A percentile compares a stretch with the other conserved stretches of the same genome.
Evolutionary conservation across 2,888 invertebrate genomes (phyloP).

Genomic region (Quadriops clusia): DNA sequence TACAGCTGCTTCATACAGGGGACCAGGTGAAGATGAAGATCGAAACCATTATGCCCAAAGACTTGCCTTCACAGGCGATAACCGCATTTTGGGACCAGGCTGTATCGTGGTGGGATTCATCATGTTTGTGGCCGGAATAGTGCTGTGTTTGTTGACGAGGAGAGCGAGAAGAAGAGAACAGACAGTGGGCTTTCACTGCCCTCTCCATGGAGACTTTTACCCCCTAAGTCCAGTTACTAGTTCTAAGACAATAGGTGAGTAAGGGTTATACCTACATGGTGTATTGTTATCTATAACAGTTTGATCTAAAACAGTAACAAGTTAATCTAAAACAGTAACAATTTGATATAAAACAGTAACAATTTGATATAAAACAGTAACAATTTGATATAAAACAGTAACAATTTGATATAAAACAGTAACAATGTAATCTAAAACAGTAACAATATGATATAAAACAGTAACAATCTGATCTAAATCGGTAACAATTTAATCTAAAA

Average conservation of each 20-base stretch:
- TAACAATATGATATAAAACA: too few relatives aligned
- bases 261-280: neutral
- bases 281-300: too few relatives aligned
- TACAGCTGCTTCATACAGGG: constrained; percentile 61
- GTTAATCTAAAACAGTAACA: too few relatives aligned
- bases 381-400: too few relatives aligned
- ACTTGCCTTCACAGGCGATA: constrained; percentile 62
- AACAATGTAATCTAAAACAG: too few relatives aligned
- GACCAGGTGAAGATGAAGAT: constrained; percentile 59
- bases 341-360: too few relatives aligned
- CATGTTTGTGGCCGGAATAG: constrained; percentile 55
- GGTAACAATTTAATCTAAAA: too few relatives aligned
- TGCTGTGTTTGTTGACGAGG: constrained; percentile 54
- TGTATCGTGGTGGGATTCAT: constrained; percentile 63
- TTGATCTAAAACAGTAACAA: too few relatives aligned
- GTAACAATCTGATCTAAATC: too few relatives aligned
- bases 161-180: constrained; percentile 55
- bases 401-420: too few relatives aligned
- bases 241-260: constrained; percentile 33
- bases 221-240: constrained; percentile 54
- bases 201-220: constrained; percentile 67
- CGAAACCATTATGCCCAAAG: constrained; percentile 59
- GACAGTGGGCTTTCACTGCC: constrained; percentile 64
- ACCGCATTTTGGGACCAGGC: constrained; percentile 58
- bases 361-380: too few relatives aligned